Conservation (phyloP, 1,140 invertebrate species). For the Scylla paramamosain region DNA sequence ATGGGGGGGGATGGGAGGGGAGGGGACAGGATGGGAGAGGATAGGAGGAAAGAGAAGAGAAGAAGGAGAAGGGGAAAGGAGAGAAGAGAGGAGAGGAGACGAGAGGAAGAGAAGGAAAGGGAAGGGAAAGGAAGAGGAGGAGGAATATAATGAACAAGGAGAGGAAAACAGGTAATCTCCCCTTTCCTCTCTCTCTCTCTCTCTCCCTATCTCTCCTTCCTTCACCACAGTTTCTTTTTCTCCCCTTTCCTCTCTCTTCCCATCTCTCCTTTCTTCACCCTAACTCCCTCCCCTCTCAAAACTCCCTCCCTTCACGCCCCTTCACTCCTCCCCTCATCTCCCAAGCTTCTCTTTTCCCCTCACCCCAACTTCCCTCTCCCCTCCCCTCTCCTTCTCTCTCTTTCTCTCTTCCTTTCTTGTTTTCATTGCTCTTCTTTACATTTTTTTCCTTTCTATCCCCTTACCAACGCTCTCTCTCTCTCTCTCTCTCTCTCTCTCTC, state of each 20-base stretch:
- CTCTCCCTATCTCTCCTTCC: background rate
- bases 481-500: slow-evolving; percentile 46
- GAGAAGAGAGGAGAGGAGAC: too few species aligned
- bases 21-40: background rate
- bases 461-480: background rate
- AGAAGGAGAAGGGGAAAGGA: background rate
- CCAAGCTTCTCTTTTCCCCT: background rate
- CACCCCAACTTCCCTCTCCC: background rate
- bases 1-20: background rate
- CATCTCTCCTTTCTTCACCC: background rate
- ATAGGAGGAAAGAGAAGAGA: background rate
- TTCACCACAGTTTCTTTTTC: background rate
- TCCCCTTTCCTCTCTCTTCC: background rate
- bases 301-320: background rate
- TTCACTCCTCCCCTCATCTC: background rate
- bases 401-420: background rate
- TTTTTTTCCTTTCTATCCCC: background rate
- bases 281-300: background rate
- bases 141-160: background rate
- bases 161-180: too few species aligned
- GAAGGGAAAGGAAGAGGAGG: background rate
- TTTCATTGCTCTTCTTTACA: background rate
- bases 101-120: too few species aligned
- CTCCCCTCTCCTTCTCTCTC: background rate
- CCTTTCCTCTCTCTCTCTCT: background rate